These are phyloP conservation scores for Temnothorax curvispinosus DNA, from an alignment of 1,140 invertebrate species.

Conservation along the genomic window DNA sequence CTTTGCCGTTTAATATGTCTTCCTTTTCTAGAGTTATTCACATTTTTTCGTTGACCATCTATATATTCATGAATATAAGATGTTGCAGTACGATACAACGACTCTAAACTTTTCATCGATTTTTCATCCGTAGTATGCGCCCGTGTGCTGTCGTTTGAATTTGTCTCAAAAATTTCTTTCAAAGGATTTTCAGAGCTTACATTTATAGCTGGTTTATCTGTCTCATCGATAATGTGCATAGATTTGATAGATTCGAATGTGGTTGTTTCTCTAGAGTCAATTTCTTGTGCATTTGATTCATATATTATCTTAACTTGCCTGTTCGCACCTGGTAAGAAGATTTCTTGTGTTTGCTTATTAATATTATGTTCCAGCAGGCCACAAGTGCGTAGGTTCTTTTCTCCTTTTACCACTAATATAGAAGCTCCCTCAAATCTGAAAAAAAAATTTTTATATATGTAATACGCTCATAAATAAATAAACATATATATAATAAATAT, in stretches of 20 bases:
- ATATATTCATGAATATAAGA: conserved; percentile 61
- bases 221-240: conserved; percentile 25
- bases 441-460: not conserved
- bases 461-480: not conserved
- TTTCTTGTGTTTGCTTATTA: conserved; percentile 86
- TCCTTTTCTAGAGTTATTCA: conserved; percentile 62
- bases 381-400: conserved; percentile 91
- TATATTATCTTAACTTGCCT: conserved; percentile 90
- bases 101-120: conserved; percentile 35
- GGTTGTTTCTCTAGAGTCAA: conserved; percentile 74
- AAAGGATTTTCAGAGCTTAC: conserved; percentile 42
- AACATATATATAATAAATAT: not conserved
- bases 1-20: conserved; percentile 62
- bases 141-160: not conserved
- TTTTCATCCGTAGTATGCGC: not conserved
- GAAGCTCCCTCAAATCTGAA: conserved; percentile 89
- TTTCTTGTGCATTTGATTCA: conserved; percentile 87
- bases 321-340: conserved; percentile 86
- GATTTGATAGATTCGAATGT: conserved; percentile 7
- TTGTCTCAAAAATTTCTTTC: conserved; percentile 9
- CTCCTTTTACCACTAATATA: conserved; percentile 92
- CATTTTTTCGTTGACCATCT: conserved; percentile 13
- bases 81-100: conserved; percentile 45
- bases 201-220: conserved; percentile 32
- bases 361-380: conserved; percentile 90